Conservation (phyloP, 2,888 invertebrate genomes). For the Ichneumoninae sp. region DNA sequence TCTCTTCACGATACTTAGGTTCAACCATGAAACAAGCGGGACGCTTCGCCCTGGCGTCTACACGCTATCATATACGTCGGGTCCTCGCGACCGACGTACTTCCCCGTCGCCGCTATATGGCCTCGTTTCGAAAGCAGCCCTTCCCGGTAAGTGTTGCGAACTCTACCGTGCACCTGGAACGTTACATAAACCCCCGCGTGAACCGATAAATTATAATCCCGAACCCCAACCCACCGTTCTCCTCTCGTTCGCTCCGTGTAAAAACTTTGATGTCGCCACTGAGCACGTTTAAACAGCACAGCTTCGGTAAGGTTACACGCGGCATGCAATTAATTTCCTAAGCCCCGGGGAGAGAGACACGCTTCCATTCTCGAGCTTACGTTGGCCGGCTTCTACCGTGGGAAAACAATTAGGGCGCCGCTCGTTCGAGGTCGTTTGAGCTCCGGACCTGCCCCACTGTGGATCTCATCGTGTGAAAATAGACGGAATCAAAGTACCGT, state of each 20-base stretch:
- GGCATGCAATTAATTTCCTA: constrained; percentile 32
- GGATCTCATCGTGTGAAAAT: constrained; percentile 3
- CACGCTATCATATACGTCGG: constrained; percentile 44
- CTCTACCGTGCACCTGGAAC: constrained; percentile 72
- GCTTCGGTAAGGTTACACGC: constrained; percentile 4
- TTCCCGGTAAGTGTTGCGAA: constrained; percentile 74
- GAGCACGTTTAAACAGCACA: constrained; percentile 32
- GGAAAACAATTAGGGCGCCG: constrained; percentile 5
- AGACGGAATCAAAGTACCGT: not conserved
- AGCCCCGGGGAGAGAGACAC: constrained; percentile 25
- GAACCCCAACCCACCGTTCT: constrained; percentile 23
- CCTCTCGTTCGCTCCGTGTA: constrained; percentile 31
- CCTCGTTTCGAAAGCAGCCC: constrained; percentile 40
- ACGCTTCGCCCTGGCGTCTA: constrained; percentile 40
- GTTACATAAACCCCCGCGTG: constrained; percentile 63
- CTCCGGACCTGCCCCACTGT: not conserved
- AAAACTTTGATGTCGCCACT: constrained; percentile 55
- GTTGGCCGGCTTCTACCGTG: not conserved
- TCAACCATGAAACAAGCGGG: constrained; percentile 73
- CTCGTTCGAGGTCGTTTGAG: constrained; percentile 1
- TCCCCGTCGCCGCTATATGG: constrained; percentile 46
- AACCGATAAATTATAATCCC: constrained; percentile 62
- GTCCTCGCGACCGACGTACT: constrained; percentile 32
- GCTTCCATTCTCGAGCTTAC: not conserved
- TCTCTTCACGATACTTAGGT: constrained; percentile 70